Base-by-base conservation (phyloP, 1,140 invertebrate genomes). In the Akabosia matsudoensis region DNA sequence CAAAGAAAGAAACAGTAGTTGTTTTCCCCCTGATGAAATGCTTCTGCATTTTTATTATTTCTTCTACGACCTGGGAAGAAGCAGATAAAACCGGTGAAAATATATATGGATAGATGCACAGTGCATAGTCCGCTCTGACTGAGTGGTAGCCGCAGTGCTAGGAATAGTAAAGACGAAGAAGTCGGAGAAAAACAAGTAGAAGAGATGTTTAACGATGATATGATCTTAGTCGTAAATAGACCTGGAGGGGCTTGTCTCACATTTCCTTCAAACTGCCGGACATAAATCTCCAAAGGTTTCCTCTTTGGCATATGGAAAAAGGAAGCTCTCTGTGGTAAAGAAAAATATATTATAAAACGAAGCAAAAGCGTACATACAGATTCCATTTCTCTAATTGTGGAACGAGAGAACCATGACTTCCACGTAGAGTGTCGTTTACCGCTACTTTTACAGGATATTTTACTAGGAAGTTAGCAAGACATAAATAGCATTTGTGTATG, bases 211-310 rank as follows among this genome's bases (percentile, higher is more conserved):
- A 56, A 56, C 10, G 54, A 56, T 56, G 54, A 56, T 56, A 56
- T 56, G 54, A 56, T 56, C 54, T 56, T 56, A 22, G 54, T 56
- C 54, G 54, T 56, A 56, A 56, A 56, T 56, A 56, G 54, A 56
- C 54, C 54, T 56, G 54, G 54, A 56, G 54, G 54, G 54, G 54
- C 54, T 51, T 76, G 74, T 75, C 75, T 76, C 75, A 73, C 75
- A 76, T 76, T 76, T 76, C 75, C 75, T 76, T 76, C 75, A 76
- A 76, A 73, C 75, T 56, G 75, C 70, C 75, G 75, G 54, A 56
- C 54, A 56, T 56, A 56, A 56, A 56, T 56, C 54, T 56, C 54
- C 54, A 56, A 56, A 56, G 54, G 54, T 56, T 56, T 56, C 54
- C 54, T 56, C 54, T 56, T 56, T 56, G 54, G 54, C 54, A 56